Conservation (phyloP, 2,113 vertebrate species). For the Halichoeres trimaculatus region DNA sequence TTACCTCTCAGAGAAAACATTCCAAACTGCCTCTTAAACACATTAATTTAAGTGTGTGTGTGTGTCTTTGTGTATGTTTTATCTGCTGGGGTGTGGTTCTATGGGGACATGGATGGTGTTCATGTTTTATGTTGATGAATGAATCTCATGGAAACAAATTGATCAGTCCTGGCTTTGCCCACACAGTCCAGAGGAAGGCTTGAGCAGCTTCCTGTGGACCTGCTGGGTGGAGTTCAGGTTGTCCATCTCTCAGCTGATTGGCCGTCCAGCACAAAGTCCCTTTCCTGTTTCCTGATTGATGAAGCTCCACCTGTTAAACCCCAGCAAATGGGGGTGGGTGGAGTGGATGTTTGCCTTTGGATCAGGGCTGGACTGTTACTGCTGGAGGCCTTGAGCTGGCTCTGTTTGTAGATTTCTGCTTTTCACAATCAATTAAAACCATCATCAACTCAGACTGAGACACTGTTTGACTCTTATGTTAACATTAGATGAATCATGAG, state of each 20-base stretch:
- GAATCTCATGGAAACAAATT: conserved; percentile 21
- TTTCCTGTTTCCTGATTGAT: conserved; percentile 67
- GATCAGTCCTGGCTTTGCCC: conserved; percentile 36
- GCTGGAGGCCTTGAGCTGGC: conserved; percentile 53
- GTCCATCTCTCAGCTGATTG: conserved; percentile 53
- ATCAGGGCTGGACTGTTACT: conserved; percentile 48
- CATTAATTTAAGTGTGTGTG: not conserved
- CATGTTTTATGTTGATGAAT: conserved; percentile 42
- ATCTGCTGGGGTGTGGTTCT: conserved; percentile 18
- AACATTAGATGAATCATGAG: not conserved
- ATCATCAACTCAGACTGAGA: conserved; percentile 41
- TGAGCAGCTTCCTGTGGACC: conserved; percentile 84
- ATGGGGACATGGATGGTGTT: conserved; percentile 28
- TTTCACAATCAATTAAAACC: conserved; percentile 80
- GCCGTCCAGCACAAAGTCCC: conserved; percentile 50
- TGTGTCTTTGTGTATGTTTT: conserved; percentile 22
- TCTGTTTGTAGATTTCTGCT: conserved; percentile 66
- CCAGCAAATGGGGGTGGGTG: conserved; percentile 66
- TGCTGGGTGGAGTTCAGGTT: conserved; percentile 33
- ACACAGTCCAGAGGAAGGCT: conserved; percentile 69
- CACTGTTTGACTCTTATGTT: conserved; percentile 12
- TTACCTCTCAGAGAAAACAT: conserved; percentile 26
- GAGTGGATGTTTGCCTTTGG: conserved; percentile 78
- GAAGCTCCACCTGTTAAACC: conserved; percentile 81
- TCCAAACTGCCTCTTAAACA: conserved; percentile 26